A percentile compares a stretch with the other conserved stretches of the same genome.
phyloP scores from a whole-genome alignment of 2,797 vertebrate genomes.

The Sebastes flavidus region DNA sequence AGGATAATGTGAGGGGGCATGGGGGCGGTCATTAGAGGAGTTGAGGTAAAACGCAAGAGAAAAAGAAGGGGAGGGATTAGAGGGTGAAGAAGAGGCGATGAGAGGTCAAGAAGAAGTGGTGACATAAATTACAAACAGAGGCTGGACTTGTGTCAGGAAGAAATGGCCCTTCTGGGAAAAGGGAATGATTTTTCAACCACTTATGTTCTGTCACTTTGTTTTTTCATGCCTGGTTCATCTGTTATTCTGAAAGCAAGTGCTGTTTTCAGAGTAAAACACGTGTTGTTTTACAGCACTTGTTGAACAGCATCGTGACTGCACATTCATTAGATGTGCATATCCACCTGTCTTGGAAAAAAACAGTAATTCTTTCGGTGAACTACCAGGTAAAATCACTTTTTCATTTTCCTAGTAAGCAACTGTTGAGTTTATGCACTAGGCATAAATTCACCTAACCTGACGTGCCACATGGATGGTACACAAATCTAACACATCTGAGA shows the following conservation, averaged over 20 bases:
- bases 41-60: constrained; percentile 2
- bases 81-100: not conserved
- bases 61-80: not conserved
- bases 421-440: not conserved
- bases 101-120: constrained; percentile 24
- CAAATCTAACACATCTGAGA: not conserved
- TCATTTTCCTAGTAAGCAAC: not conserved
- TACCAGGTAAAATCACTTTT: not conserved
- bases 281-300: not conserved
- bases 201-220: constrained; percentile 4
- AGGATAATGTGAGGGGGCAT: not conserved
- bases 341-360: not conserved
- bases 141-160: not conserved
- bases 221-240: not conserved
- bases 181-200: constrained; percentile 1
- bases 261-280: not conserved
- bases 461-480: not conserved
- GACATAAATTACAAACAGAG: constrained; percentile 34
- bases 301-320: not conserved
- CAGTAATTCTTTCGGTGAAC: not conserved
- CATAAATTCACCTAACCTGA: not conserved
- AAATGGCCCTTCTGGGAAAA: constrained; percentile 30
- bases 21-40: not conserved
- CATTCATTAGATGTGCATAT: not conserved
- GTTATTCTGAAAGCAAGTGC: not conserved